Percentiles rank a stretch among this genome's conserved stretches.
Conservation (phyloP, 2,797 vertebrate genomes). For the Choloepus didactylus region DNA sequence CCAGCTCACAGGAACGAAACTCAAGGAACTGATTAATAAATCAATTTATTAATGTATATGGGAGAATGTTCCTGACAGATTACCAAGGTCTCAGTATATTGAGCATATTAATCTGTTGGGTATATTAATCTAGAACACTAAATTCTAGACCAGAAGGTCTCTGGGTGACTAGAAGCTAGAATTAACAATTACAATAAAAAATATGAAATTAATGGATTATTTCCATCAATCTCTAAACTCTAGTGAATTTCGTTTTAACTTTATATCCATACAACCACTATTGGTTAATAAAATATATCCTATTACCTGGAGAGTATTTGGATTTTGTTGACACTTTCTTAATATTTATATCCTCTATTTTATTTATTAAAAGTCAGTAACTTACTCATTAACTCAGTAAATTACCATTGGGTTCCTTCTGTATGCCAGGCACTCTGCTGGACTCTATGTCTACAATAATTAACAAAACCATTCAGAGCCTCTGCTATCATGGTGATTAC, state of each 20-base stretch:
- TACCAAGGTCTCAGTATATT: not conserved
- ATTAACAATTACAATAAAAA: not conserved
- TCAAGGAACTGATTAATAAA: not conserved
- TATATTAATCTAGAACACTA: slow-evolving; percentile 6
- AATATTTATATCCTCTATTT: not conserved
- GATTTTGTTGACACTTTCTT: not conserved
- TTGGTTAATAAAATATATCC: not conserved
- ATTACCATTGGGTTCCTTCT: not conserved
- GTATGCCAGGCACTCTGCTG: not conserved
- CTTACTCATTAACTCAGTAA: not conserved
- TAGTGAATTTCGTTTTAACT: not conserved
- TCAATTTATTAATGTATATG: not conserved
- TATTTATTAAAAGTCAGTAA: slow-evolving; percentile 17
- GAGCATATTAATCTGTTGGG: not conserved
- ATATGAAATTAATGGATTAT: not conserved
- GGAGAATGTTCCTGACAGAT: slow-evolving; percentile 8
- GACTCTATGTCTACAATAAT: not conserved
- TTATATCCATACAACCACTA: not conserved
- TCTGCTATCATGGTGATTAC: not conserved
- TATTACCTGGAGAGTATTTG: not conserved
- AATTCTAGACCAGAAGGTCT: not conserved
- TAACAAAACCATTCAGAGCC: not conserved
- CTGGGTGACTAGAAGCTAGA: not conserved
- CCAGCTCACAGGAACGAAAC: not conserved
- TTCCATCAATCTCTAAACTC: slow-evolving; percentile 3